These are phyloP conservation scores for Sesia apiformis DNA, from an alignment of 2,888 invertebrate genomes.

Conservation along the genomic window DNA sequence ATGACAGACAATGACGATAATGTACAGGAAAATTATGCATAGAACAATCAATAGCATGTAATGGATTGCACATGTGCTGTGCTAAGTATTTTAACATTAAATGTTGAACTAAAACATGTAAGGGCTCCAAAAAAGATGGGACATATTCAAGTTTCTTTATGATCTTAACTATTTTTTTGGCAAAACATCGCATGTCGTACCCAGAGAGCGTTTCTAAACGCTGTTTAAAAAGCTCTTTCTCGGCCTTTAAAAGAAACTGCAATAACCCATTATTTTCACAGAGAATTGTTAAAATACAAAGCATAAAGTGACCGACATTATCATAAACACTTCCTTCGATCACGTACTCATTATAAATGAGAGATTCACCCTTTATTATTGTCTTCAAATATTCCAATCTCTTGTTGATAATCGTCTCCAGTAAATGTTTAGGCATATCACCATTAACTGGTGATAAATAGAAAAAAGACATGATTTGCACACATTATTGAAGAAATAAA, in stretches of 20 bases:
- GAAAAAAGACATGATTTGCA: conserved; percentile 63
- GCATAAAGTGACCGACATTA: conserved; percentile 73
- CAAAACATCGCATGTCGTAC: conserved; percentile 48
- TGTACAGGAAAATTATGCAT: conserved; percentile 51
- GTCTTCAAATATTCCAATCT: conserved; percentile 66
- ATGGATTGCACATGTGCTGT: conserved; percentile 34
- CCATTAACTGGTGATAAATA: conserved; percentile 74
- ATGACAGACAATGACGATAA: conserved; percentile 69
- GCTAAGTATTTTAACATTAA: conserved; percentile 44
- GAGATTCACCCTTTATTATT: conserved; percentile 31
- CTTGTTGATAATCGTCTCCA: conserved; percentile 67
- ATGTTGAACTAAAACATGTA: conserved; percentile 40
- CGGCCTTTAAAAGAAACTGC: conserved; percentile 41
- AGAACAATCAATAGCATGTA: conserved; percentile 31
- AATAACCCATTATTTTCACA: conserved; percentile 35
- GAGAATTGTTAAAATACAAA: conserved; percentile 55
- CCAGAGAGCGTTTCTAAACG: conserved; percentile 33
- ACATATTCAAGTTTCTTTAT: conserved; percentile 30
- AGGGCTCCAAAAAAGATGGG: conserved; percentile 24
- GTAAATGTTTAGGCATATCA: conserved; percentile 59
- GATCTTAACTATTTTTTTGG: conserved; percentile 41
- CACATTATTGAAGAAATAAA: not conserved
- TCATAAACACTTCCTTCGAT: conserved; percentile 75
- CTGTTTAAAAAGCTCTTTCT: conserved; percentile 40
- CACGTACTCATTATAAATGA: conserved; percentile 67